These are phyloP conservation scores for Brachionus angularis DNA, from an alignment of 1,140 invertebrate genomes.

Conservation along the genomic window DNA sequence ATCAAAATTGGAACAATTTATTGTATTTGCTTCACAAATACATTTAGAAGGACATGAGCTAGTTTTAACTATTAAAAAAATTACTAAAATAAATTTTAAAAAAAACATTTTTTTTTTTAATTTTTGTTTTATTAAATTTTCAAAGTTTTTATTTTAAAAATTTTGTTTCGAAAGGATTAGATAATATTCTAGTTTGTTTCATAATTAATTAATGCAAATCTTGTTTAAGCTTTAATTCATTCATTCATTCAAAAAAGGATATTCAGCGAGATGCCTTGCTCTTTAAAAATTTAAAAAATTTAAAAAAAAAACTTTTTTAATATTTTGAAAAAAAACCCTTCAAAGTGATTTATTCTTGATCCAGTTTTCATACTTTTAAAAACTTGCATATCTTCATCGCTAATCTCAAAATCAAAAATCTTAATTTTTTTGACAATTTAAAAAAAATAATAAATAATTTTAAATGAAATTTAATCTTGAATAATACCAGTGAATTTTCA, in stretches of 20 bases:
- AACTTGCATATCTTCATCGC: slow-evolving; percentile 35
- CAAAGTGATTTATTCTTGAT: slow-evolving; percentile 27
- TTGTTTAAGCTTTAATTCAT: no score
- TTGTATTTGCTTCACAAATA: not conserved
- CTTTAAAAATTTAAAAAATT: not conserved
- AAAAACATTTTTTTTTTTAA: slow-evolving; percentile 9
- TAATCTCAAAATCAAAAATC: slow-evolving; percentile 35
- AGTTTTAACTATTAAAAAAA: not conserved
- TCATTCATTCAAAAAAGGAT: slow-evolving; percentile 3
- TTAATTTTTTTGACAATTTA: not conserved
- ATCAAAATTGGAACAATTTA: slow-evolving; percentile 7
- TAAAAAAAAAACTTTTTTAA: not conserved
- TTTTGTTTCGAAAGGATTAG: not conserved
- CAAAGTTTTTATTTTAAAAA: not conserved
- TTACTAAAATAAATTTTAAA: not conserved
- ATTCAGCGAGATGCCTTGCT: not conserved
- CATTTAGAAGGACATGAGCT: not conserved
- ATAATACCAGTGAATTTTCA: slow-evolving; percentile 25
- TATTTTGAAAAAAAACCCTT: slow-evolving; percentile 10
- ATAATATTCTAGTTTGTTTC: no score
- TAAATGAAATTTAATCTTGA: not conserved
- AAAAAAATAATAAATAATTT: slow-evolving; percentile 3
- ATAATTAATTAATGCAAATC: no score
- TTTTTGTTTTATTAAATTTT: no score
- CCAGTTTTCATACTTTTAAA: slow-evolving; percentile 20